phyloP scores from a whole-genome alignment of 2,113 vertebrate species.

The Dicrurus megarhynchus region DNA sequence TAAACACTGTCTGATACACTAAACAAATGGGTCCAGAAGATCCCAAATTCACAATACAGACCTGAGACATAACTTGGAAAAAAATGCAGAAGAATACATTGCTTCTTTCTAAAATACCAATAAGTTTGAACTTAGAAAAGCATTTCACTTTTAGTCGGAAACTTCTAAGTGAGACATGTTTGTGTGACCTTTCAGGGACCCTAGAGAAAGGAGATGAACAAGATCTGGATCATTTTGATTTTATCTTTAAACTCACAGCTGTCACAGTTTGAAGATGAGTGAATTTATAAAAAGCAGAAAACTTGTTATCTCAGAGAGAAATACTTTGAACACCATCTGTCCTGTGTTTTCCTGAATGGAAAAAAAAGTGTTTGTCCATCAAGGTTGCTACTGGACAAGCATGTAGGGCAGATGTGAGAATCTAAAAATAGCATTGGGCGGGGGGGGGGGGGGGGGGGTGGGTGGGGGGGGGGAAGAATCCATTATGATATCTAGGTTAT shows the following conservation, averaged over 20 bases:
- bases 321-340: constrained; percentile 51
- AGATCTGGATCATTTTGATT: constrained; percentile 37
- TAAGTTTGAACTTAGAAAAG: background rate
- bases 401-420: constrained; percentile 37
- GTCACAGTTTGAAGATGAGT: constrained; percentile 50
- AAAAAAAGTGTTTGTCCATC: background rate
- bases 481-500: constrained; percentile 27
- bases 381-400: constrained; percentile 21
- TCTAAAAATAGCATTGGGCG: background rate
- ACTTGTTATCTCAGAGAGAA: constrained; percentile 39
- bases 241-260: constrained; percentile 55
- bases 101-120: background rate
- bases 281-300: constrained; percentile 46
- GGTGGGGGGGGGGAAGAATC: background rate
- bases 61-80: background rate
- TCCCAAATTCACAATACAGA: background rate
- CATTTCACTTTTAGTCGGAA: background rate
- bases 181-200: constrained; percentile 37
- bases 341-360: constrained; percentile 34
- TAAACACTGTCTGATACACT: background rate
- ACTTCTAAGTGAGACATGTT: background rate
- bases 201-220: constrained; percentile 40
- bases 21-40: background rate
- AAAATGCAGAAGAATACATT: background rate
- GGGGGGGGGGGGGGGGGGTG: too few species aligned